Conservation (phyloP, 1,140 invertebrate species). For the Zaprionus ghesquierei region DNA sequence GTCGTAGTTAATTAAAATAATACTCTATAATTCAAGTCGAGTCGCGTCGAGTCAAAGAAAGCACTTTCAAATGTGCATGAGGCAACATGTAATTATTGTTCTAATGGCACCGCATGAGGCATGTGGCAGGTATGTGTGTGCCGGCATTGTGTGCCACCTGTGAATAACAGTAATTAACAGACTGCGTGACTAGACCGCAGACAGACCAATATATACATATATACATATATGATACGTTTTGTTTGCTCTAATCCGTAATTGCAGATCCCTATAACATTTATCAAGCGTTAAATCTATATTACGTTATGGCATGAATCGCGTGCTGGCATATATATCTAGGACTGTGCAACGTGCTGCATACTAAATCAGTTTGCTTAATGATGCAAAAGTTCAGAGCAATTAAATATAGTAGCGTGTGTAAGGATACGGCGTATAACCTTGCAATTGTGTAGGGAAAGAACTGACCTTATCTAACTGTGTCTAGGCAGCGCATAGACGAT, state of each 20-base stretch:
- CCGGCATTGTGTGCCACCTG: slow-evolving; percentile 5
- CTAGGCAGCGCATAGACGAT: not conserved
- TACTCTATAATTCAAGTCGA: not conserved
- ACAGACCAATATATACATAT: not conserved
- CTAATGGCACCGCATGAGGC: not conserved
- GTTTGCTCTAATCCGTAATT: slow-evolving; percentile 32
- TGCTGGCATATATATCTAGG: not conserved
- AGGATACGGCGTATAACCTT: slow-evolving; percentile 7
- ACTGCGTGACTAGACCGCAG: slow-evolving; percentile 13
- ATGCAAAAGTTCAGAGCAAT: not conserved
- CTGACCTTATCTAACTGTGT: not conserved
- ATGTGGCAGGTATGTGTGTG: not conserved
- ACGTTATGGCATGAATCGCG: slow-evolving; percentile 33
- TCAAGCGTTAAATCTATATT: slow-evolving; percentile 51
- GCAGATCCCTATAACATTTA: not conserved
- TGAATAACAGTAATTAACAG: slow-evolving; percentile 54
- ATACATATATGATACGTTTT: not conserved
- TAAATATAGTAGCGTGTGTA: not conserved
- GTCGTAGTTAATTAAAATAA: not conserved
- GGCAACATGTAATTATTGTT: not conserved
- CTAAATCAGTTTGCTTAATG: not conserved
- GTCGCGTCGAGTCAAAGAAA: not conserved
- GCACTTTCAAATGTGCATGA: not conserved
- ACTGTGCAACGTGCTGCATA: slow-evolving; percentile 18
- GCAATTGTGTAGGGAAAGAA: not conserved